Percentiles rank a stretch among this genome's conserved stretches.
These are phyloP conservation scores for Brachirus orientalis DNA, from an alignment of 2,113 vertebrate species.

Conservation along the genomic window DNA sequence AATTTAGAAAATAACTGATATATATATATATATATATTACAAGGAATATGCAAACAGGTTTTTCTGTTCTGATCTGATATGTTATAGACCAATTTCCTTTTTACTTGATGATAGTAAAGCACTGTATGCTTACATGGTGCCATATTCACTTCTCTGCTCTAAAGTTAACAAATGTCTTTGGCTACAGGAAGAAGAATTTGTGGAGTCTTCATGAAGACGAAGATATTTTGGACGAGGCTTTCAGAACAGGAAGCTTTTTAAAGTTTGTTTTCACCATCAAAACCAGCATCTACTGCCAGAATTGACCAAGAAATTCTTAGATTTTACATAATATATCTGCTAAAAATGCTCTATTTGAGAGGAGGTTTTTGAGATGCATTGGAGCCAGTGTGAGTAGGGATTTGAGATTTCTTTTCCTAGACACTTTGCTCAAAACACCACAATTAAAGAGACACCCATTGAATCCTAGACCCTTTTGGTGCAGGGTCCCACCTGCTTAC, in stretches of 20 bases:
- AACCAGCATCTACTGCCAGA: too few relatives aligned
- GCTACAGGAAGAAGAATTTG: slow-evolving; percentile 16
- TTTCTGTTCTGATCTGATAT: too few relatives aligned
- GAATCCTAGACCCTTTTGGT: background rate
- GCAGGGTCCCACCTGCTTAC: background rate
- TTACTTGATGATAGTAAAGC: too few relatives aligned
- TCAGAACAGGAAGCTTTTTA: background rate
- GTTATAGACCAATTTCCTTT: too few relatives aligned
- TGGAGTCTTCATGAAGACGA: background rate
- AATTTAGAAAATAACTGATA: too few relatives aligned
- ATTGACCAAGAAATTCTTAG: too few relatives aligned
- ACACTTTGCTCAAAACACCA: background rate
- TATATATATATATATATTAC: too few relatives aligned
- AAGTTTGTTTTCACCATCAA: background rate
- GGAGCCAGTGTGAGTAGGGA: background rate
- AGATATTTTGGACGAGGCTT: background rate
- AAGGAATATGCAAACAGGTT: too few relatives aligned
- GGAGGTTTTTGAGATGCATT: background rate
- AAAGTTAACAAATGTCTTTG: background rate
- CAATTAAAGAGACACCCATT: background rate
- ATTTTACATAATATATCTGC: too few relatives aligned
- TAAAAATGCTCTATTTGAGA: too few relatives aligned
- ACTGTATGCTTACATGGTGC: too few relatives aligned
- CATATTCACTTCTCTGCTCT: background rate
- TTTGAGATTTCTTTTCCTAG: background rate